A percentile compares a stretch with the other conserved stretches of the same genome.
phyloP scores from a whole-genome alignment of 1,140 invertebrate genomes.

The Cherax destructor region DNA sequence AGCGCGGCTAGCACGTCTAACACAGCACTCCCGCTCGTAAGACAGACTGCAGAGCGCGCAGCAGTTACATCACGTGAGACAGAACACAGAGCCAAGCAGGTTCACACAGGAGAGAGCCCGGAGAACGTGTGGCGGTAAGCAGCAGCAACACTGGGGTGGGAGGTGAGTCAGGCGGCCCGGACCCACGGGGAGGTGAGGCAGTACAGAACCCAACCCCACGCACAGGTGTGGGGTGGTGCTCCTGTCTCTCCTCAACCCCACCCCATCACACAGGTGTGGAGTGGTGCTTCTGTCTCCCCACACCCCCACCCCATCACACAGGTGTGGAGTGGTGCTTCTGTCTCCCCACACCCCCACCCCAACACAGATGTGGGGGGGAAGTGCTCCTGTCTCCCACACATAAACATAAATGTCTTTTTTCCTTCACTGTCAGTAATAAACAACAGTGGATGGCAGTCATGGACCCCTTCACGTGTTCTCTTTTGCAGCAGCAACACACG shows the following conservation, averaged over 20 bases:
- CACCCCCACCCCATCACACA: not conserved
- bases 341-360: not conserved
- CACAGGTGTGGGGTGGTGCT: not conserved
- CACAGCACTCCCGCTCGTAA: too few relatives aligned
- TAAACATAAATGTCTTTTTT: too few relatives aligned
- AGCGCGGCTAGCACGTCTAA: too few relatives aligned
- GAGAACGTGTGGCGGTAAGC: too few relatives aligned
- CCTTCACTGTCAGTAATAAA: too few relatives aligned
- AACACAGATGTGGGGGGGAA: not conserved
- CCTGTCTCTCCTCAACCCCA: not conserved
- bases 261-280: not conserved
- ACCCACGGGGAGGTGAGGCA: not conserved
- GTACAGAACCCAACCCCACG: not conserved
- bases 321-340: not conserved
- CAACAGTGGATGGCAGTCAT: too few relatives aligned
- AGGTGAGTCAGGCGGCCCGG: not conserved
- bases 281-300: not conserved
- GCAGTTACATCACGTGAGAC: not conserved
- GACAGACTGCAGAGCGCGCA: not conserved
- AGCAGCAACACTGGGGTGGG: not conserved
- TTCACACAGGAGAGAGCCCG: too few relatives aligned
- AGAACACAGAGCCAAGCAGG: too few relatives aligned
- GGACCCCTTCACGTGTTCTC: too few relatives aligned
- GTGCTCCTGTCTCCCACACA: not conserved
- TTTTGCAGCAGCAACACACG: too few relatives aligned